Conservation (phyloP, 2,888 invertebrate species). For the Drosophila hamatofila region DNA sequence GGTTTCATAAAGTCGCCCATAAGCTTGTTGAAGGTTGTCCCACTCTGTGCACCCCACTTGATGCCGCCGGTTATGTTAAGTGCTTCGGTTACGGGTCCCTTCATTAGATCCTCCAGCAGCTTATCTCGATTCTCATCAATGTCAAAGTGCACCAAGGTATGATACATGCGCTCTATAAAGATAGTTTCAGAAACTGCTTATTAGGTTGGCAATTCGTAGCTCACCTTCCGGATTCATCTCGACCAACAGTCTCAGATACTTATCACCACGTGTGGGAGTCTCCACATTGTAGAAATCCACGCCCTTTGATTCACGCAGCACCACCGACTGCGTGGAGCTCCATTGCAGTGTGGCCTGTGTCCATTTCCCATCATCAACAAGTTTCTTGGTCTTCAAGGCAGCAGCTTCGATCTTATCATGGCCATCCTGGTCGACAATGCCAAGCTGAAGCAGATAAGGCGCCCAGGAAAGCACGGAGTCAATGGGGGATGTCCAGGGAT, state of each 20-base stretch:
- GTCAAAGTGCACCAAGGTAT: constrained; percentile 80
- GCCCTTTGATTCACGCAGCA: constrained; percentile 87
- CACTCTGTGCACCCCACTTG: constrained; percentile 88
- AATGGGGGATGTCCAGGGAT: constrained; percentile 95
- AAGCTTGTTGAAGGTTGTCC: constrained; percentile 87
- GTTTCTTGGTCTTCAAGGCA: constrained; percentile 87
- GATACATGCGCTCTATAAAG: constrained; percentile 79
- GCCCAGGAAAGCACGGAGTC: constrained; percentile 94
- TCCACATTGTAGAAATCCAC: constrained; percentile 94
- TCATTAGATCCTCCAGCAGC: constrained; percentile 88
- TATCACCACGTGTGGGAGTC: constrained; percentile 82
- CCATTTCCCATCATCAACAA: constrained; percentile 88
- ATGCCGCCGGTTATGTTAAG: constrained; percentile 88
- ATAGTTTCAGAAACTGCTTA: not conserved
- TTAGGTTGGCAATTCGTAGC: not conserved
- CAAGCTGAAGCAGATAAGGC: constrained; percentile 90
- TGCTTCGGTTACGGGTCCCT: constrained; percentile 88
- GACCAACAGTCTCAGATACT: constrained; percentile 43
- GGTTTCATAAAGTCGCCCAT: constrained; percentile 92
- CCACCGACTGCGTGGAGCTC: constrained; percentile 88
- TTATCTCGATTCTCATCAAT: constrained; percentile 80
- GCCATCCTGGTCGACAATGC: constrained; percentile 90
- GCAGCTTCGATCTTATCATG: constrained; percentile 87
- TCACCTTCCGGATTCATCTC: constrained; percentile 50
- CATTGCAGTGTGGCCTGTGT: constrained; percentile 88